Conservation (phyloP, 1,140 invertebrate species). For the Coelopa frigida region DNA sequence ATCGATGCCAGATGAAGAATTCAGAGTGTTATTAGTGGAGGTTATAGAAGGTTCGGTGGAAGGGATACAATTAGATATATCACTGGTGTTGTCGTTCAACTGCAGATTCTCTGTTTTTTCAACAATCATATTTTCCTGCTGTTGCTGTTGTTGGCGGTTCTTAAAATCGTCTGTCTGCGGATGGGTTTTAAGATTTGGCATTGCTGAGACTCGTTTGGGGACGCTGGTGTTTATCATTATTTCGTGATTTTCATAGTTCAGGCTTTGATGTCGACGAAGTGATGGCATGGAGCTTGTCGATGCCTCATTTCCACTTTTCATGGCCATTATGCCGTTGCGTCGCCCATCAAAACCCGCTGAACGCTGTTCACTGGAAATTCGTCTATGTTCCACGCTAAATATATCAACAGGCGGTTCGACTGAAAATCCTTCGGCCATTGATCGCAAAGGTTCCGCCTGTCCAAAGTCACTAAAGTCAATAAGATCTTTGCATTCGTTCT, state of each 20-base stretch:
- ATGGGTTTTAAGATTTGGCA: slow-evolving; percentile 7
- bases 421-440: slow-evolving; percentile 19
- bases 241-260: slow-evolving; percentile 43
- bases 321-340: slow-evolving; percentile 37
- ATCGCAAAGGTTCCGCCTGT: slow-evolving; percentile 20
- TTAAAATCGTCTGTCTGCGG: slow-evolving; percentile 18
- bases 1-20: neutral
- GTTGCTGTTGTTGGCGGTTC: slow-evolving; percentile 13
- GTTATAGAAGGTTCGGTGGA: neutral
- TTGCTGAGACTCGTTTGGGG: slow-evolving; percentile 11
- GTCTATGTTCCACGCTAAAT: slow-evolving; percentile 31
- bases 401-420: slow-evolving; percentile 25
- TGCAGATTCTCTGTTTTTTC: slow-evolving; percentile 15
- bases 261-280: slow-evolving; percentile 34
- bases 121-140: slow-evolving; percentile 2
- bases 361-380: slow-evolving; percentile 34
- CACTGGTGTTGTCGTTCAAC: slow-evolving; percentile 16
- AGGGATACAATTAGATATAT: slow-evolving; percentile 3
- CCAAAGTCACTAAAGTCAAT: slow-evolving; percentile 41
- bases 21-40: neutral
- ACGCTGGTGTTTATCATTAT: slow-evolving; percentile 25
- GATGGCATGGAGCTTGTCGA: neutral
- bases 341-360: slow-evolving; percentile 32
- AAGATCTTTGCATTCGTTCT: slow-evolving; percentile 23
- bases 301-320: slow-evolving; percentile 9